Conservation (phyloP, 1,140 invertebrate genomes). For the Scylla paramamosain region DNA sequence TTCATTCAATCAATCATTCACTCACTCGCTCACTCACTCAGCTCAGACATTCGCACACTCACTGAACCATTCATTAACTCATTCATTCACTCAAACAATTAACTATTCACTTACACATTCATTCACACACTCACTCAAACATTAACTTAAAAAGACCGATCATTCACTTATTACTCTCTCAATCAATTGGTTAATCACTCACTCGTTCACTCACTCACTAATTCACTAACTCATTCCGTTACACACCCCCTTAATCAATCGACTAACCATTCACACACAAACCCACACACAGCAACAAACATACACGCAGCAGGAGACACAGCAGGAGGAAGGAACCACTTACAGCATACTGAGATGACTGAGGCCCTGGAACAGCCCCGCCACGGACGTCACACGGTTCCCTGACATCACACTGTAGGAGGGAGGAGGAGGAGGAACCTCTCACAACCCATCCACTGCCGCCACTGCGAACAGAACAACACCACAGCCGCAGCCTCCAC, state of each 20-base stretch:
- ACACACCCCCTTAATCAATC: not conserved
- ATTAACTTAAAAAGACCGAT: not conserved
- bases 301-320: no score
- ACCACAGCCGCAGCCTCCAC: no score
- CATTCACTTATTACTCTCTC: not conserved
- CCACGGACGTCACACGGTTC: slow-evolving; percentile 38
- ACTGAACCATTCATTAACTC: no score
- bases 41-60: no score
- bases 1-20: no score
- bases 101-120: not conserved
- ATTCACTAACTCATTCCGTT: no score
- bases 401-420: slow-evolving; percentile 29
- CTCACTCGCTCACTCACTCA: no score
- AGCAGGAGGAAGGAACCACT: not conserved
- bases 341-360: not conserved
- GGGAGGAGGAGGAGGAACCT: not conserved
- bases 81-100: no score
- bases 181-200: no score
- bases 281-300: no score
- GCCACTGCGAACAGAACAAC: no score
- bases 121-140: not conserved
- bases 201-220: no score
- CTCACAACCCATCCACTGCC: not conserved
- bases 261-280: not conserved
- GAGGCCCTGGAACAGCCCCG: not conserved